A percentile compares a stretch with the other conserved stretches of the same genome.
phyloP scores from a whole-genome alignment of 2,888 invertebrate genomes.

The Brachylomia viminalis region DNA sequence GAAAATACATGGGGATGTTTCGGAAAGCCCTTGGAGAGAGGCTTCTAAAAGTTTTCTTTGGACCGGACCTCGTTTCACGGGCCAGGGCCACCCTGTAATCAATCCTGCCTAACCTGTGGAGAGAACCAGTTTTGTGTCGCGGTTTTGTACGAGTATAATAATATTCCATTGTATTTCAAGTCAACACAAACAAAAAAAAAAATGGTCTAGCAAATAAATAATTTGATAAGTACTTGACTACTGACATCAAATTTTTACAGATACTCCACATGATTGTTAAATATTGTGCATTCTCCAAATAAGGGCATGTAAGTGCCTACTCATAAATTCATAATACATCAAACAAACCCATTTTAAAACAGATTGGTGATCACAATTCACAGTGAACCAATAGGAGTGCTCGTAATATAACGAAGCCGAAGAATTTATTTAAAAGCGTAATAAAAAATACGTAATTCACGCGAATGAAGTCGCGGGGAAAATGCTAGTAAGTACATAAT shows the following conservation, averaged over 20 bases:
- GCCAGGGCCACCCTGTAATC: too few relatives aligned
- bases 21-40: too few relatives aligned
- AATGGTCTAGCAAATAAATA: too few relatives aligned
- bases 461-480: not conserved
- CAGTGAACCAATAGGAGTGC: not conserved
- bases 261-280: slow-evolving; percentile 2
- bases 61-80: too few relatives aligned
- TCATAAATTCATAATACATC: not conserved
- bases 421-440: too few relatives aligned
- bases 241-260: not conserved
- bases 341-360: not conserved
- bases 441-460: not conserved
- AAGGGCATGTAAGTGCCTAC: not conserved
- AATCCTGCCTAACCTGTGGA: too few relatives aligned
- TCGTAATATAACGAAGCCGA: too few relatives aligned
- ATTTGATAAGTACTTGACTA: not conserved
- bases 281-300: not conserved
- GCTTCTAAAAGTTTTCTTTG: too few relatives aligned
- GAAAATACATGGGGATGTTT: too few relatives aligned
- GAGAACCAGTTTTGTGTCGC: too few relatives aligned
- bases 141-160: not conserved
- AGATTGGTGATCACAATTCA: not conserved
- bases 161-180: not conserved
- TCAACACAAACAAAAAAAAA: too few relatives aligned
- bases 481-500: not conserved